Base-by-base conservation (phyloP, 2,797 vertebrate genomes). In the Zenarchopterus dispar region DNA sequence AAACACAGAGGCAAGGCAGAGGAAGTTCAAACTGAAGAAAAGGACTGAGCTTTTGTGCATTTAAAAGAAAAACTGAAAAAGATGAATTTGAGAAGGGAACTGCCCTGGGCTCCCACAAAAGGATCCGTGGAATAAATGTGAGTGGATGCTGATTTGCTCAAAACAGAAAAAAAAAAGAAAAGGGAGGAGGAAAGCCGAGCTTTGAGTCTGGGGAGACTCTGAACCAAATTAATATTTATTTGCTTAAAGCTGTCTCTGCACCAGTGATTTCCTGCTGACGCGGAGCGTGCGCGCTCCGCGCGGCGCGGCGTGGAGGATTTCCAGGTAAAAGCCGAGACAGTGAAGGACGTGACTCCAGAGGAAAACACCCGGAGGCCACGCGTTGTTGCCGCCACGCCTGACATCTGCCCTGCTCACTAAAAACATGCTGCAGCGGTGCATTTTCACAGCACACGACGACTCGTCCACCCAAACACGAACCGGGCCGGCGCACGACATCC, bases 151-250 rank as follows among this genome's bases (percentile, higher is more conserved):
- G 42, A 42, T 58, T 44, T 52, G 69, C 69, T 69, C 43, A 39
- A 44, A 42, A 46, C 49, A 31, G 70, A 67, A 31, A 62, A 36
- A 13, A 5, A 52, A 31, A 62, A 36, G 5, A 5, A 52, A 36
- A 31, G 4, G 6, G 39, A 11, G 73, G 72, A 70, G 56, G 45
- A 42, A 68, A 56, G 50, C 19, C 44, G 4, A 48, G 62, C 22
- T 46, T 36, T 56, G 67, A 76, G 73, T 67, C 68, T 33, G 19
- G 67, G 73, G 67, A 81, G 48, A 31, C 77, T 71, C 67, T 26
- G 73, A 60, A 66, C 28, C 72, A 81, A 88, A 88, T 89, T 52
- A 83, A 88, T 88, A 84, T 88, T 78, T 76, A 86, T 89, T 90
- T 89, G 80, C 82, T 86, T 77, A 69, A 84, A 80, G 81, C 82